Base-by-base conservation (phyloP, 30 jellyfish, hydroid and myxozoan species). In the Sanderia malayensis region DNA sequence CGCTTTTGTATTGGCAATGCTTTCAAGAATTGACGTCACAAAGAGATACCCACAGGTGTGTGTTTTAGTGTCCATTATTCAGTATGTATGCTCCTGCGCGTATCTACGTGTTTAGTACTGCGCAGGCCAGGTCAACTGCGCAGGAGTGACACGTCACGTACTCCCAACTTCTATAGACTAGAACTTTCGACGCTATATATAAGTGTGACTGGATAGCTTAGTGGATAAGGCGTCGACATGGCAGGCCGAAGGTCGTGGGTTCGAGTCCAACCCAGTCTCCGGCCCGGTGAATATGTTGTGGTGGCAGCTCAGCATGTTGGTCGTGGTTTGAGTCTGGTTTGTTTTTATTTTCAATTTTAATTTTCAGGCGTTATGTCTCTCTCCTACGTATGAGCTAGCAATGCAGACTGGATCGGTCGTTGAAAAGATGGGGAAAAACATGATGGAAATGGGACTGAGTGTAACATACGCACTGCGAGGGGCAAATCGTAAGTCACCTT, bases 371-470 rank as follows among this genome's bases (percentile, higher is more conserved):
- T 46, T 94, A 44, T 67, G 95, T 46, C 81, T 94, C 30, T 86
- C 99, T 28, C 99, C 99, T 7, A 94, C 99, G n/a, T 94, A 41
- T 58, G 99, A 94, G 49, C 72, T 94, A 23, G 99, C 99, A 0
- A 81, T 27, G 34, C 99, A 94, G 58, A 94, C 95, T 60, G 97
- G 95, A 57, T 55, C 86, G 7, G 99, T 94, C 25, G 26, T 86
- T 19, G 97, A 87, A 61, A 94, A 76, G 76, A 94, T 94, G 99
- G 99, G 97, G 25, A 94, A 94, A 61, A 81, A 80, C 61, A 27
- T 94, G 69, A 82, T 81, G 9, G 95, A 85, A 49, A 82, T 69
- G 32, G 99, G 99, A 41, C 64, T 94, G 80, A 81, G 80, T 46
- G 71, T 83, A 13, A 87, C 92, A 11, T 85, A 86, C 53, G 99